Evolutionary conservation across 2,113 vertebrate species (phyloP).

Genomic region (Merops nubicus): DNA sequence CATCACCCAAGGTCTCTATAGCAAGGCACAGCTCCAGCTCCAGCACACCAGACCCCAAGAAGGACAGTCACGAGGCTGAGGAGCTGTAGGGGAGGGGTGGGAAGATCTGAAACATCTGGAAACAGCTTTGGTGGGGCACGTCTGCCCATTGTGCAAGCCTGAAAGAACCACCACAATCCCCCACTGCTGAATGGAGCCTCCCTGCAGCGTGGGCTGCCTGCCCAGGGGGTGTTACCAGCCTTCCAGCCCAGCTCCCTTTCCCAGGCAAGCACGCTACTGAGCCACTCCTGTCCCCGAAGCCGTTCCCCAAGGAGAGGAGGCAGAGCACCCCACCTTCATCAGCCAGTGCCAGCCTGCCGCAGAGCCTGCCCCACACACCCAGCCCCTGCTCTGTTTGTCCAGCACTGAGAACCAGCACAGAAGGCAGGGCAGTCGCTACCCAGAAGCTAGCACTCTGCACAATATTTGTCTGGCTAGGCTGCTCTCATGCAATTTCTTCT

Average conservation of each 20-base stretch:
- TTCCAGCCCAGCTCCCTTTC: not conserved
- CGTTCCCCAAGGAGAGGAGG: not conserved
- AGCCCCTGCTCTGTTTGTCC: not conserved
- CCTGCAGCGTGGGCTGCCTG: not conserved
- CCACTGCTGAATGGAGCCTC: not conserved
- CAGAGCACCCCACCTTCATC: not conserved
- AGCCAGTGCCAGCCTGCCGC: accelerated
- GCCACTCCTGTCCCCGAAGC: not conserved
- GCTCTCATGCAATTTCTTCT: not conserved
- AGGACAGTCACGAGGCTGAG: not conserved
- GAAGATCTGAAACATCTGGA: not conserved
- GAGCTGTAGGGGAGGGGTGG: not conserved
- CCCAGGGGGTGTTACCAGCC: not conserved
- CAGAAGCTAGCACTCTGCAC: not conserved
- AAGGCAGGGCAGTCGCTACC: not conserved
- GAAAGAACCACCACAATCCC: not conserved
- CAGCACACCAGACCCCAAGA: not conserved
- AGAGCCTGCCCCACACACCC: not conserved
- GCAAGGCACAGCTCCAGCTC: not conserved
- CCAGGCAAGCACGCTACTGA: not conserved
- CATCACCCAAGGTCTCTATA: not conserved
- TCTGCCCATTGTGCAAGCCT: not conserved
- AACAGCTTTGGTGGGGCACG: not conserved
- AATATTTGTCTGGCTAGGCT: not conserved
- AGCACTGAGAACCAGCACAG: not conserved